Conservation (phyloP, 2,113 vertebrate species). For the Pangasianodon hypophthalmus region DNA sequence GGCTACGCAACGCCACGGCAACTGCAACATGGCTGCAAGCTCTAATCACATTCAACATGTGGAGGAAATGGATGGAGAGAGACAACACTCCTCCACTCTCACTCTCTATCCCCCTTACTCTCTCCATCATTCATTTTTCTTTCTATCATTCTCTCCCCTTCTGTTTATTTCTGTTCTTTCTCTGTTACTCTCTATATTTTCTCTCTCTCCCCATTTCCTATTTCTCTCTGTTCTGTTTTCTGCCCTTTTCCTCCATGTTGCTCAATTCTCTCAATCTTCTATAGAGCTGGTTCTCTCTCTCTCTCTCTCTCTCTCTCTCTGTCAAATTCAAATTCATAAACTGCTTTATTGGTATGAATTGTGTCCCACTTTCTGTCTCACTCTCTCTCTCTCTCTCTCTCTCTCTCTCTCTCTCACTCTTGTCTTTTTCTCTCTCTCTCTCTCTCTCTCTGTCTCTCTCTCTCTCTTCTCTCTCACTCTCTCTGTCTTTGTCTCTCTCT, state of each 20-base stretch:
- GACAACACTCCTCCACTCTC: neutral
- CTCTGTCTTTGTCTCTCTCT: too few species aligned
- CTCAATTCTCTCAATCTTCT: neutral
- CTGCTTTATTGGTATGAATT: too few species aligned
- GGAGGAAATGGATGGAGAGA: neutral
- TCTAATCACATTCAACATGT: slow-evolving; percentile 60
- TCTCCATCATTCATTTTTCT: neutral
- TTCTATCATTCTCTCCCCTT: neutral
- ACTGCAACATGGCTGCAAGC: slow-evolving; percentile 33
- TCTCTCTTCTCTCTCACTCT: too few species aligned
- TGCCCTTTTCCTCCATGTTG: slow-evolving; percentile 16
- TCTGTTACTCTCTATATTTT: neutral
- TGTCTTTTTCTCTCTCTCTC: too few species aligned
- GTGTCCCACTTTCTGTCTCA: too few species aligned
- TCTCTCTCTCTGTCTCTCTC: too few species aligned
- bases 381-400: too few species aligned
- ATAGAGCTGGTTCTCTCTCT: neutral
- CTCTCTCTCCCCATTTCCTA: neutral
- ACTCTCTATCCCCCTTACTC: neutral
- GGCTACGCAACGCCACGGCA: neutral
- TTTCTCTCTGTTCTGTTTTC: neutral
- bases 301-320: neutral
- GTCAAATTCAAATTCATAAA: neutral
- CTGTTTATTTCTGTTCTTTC: neutral
- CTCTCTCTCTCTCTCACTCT: too few species aligned